Conservation (phyloP, 2,113 vertebrate species). For the Eolophus roseicapilla region DNA sequence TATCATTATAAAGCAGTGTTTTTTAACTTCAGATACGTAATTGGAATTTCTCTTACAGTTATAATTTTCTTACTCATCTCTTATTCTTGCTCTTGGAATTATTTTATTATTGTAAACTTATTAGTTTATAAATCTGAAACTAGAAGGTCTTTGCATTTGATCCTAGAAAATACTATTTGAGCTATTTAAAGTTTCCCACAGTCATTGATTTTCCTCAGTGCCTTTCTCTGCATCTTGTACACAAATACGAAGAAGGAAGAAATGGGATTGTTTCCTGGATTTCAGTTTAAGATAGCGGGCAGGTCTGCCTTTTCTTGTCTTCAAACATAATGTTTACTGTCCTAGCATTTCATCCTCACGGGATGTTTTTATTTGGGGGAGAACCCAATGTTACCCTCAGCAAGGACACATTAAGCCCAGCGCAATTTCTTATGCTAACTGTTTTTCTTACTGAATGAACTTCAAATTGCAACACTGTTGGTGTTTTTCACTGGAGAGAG, state of each 20-base stretch:
- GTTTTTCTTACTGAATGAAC: constrained; percentile 14
- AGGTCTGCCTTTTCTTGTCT: neutral
- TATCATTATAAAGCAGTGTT: neutral
- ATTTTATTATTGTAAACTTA: neutral
- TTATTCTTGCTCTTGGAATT: neutral
- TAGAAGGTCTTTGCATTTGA: neutral
- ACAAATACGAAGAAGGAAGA: neutral
- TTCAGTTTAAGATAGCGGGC: neutral
- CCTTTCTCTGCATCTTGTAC: neutral
- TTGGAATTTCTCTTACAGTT: neutral
- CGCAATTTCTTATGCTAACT: neutral
- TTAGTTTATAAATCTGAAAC: neutral
- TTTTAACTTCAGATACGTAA: neutral
- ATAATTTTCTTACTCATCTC: neutral
- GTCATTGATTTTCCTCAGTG: neutral
- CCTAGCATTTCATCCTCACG: neutral
- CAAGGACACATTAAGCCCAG: neutral
- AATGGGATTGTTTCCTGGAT: neutral
- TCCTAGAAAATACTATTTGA: neutral
- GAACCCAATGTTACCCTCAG: neutral
- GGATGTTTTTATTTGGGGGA: neutral
- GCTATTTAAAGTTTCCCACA: neutral
- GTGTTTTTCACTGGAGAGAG: neutral
- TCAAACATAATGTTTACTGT: neutral
- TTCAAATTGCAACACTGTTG: neutral